Percentiles rank a stretch among this genome's conserved stretches.
These are phyloP conservation scores for Zaprionus lachaisei DNA, from an alignment of 1,140 invertebrate genomes.

Conservation along the genomic window DNA sequence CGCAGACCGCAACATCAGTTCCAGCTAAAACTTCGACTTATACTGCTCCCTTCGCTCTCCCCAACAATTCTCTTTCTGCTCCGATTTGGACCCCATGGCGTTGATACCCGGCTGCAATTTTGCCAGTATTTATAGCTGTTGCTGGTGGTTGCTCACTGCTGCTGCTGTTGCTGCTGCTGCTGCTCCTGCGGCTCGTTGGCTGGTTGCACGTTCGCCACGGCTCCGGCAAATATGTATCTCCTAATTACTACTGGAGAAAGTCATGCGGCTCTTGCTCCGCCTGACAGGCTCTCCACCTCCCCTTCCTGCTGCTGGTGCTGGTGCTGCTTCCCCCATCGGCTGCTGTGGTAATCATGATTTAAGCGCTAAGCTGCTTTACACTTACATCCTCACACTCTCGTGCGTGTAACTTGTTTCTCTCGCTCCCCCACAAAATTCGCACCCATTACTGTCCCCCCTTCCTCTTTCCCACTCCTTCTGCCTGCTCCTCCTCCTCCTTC, in stretches of 20 bases:
- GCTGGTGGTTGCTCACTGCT: conserved; percentile 1
- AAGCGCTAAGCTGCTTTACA: conserved; percentile 62
- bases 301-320: neutral
- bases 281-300: neutral
- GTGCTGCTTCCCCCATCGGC: conserved; percentile 2
- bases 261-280: conserved; percentile 29
- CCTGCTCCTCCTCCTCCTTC: neutral
- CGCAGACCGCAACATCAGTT: neutral
- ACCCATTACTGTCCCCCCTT: neutral
- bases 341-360: conserved; percentile 73
- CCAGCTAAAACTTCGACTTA: neutral
- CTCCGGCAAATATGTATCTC: conserved; percentile 52
- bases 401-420: neutral
- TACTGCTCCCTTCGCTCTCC: neutral
- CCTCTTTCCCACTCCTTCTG: neutral
- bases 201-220: conserved; percentile 38
- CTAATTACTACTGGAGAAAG: conserved; percentile 67
- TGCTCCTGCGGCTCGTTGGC: conserved; percentile 7
- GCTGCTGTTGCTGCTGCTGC: conserved; percentile 3
- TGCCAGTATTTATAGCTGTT: conserved; percentile 57
- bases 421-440: neutral
- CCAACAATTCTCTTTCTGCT: neutral
- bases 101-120: conserved; percentile 49
- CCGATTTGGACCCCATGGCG: conserved; percentile 5
- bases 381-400: conserved; percentile 36